Evolutionary conservation across 2,113 vertebrate genomes (phyloP).

Genomic region (Petrocephalus microphthalmus): DNA sequence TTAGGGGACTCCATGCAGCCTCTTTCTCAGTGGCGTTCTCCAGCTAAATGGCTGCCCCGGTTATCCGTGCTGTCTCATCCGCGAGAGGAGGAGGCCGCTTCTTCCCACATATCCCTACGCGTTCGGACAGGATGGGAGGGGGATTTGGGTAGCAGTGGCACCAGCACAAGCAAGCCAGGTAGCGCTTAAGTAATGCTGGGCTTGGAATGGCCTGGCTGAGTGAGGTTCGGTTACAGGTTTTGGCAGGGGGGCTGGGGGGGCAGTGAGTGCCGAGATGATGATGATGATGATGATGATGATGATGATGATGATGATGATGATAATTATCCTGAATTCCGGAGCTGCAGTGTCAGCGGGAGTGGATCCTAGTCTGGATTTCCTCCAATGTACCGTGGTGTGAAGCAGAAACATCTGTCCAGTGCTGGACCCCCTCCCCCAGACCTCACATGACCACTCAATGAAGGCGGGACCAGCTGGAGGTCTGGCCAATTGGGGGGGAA

Average conservation of each 20-base stretch:
- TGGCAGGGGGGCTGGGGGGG: not conserved
- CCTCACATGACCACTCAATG: not conserved
- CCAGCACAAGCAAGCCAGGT: not conserved
- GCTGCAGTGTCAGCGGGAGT: not conserved
- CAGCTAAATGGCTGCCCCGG: not conserved
- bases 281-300: not conserved
- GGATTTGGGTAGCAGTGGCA: not conserved
- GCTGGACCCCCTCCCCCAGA: not conserved
- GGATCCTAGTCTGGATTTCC: not conserved
- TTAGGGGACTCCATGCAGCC: not conserved
- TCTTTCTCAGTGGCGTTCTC: not conserved
- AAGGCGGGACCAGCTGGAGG: not conserved
- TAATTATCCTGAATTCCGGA: constrained; percentile 1
- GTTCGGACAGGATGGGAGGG: not conserved
- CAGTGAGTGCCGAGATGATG: not conserved
- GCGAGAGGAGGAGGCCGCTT: not conserved
- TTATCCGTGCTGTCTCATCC: not conserved
- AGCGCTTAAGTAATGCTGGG: not conserved
- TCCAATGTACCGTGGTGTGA: not conserved
- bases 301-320: not conserved
- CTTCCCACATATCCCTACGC: not conserved
- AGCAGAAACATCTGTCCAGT: not conserved
- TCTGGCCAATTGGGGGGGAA: not conserved
- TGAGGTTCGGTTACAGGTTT: not conserved
- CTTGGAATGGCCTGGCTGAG: not conserved